Conservation (phyloP, 2,797 vertebrate genomes). For the Tachyglossus aculeatus region DNA sequence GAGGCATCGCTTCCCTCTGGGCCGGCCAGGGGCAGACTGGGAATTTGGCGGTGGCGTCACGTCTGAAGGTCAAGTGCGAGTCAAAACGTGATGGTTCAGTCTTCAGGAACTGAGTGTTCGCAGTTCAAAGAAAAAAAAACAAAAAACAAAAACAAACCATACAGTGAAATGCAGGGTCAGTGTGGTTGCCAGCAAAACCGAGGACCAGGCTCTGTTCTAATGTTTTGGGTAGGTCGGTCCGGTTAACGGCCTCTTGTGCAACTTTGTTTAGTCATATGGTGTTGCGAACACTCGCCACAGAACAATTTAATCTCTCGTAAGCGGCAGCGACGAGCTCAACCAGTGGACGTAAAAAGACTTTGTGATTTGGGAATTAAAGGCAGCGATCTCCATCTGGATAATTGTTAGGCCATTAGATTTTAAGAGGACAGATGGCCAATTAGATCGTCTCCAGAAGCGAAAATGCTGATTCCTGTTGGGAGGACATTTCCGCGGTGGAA, state of each 20-base stretch:
- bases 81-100: slow-evolving; percentile 17
- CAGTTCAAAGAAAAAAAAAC: slow-evolving; percentile 25
- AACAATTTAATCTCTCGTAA: accelerated
- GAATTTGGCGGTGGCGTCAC: slow-evolving; percentile 1
- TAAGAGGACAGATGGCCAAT: too few relatives aligned
- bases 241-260: neutral
- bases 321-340: accelerated
- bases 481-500: too few relatives aligned
- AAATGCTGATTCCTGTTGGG: too few relatives aligned
- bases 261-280: neutral
- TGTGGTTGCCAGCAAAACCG: neutral
- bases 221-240: neutral
- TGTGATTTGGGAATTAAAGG: too few relatives aligned
- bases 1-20: slow-evolving; percentile 18
- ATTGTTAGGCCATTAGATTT: too few relatives aligned
- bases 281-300: accelerated
- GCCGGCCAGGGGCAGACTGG: slow-evolving; percentile 47
- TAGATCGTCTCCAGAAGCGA: too few relatives aligned
- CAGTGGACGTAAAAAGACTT: too few relatives aligned
- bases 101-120: slow-evolving; percentile 6
- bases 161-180: neutral
- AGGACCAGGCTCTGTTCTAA: accelerated
- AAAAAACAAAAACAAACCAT: slow-evolving; percentile 54
- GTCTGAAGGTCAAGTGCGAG: slow-evolving; percentile 17
- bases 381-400: too few relatives aligned